Evolutionary conservation across 1,140 invertebrate species (phyloP).

Genomic region (Aphidius ervi): DNA sequence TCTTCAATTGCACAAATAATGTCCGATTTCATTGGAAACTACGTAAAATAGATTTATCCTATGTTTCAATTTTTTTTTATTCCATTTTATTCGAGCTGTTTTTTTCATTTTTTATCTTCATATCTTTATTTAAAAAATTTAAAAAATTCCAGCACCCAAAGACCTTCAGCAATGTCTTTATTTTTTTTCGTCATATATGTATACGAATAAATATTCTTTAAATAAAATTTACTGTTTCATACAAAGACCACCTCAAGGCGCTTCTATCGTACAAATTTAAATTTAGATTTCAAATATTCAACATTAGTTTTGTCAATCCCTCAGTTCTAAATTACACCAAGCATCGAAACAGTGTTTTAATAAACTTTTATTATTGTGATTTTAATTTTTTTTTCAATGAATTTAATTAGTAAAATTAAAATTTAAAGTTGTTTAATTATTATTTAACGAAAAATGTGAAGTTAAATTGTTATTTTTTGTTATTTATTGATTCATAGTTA

Average conservation of each 20-base stretch:
- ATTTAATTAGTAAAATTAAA: not conserved
- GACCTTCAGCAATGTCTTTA: no score
- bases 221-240: slow-evolving; percentile 30
- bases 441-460: no score
- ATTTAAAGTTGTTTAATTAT: no score
- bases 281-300: slow-evolving; percentile 37
- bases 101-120: no score
- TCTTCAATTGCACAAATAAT: not conserved
- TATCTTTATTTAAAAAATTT: no score
- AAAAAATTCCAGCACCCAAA: no score
- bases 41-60: not conserved
- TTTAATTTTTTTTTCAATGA: not conserved
- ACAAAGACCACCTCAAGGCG: slow-evolving; percentile 12
- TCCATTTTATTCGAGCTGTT: no score
- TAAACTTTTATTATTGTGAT: not conserved
- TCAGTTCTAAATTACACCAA: not conserved
- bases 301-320: not conserved
- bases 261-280: slow-evolving; percentile 32
- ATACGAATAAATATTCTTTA: slow-evolving; percentile 17
- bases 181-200: no score
- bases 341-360: not conserved
- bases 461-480: not conserved
- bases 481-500: no score
- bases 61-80: no score
- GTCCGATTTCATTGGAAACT: slow-evolving; percentile 15